phyloP scores from a whole-genome alignment of 1,140 invertebrate species.

The Achatina immaculata region DNA sequence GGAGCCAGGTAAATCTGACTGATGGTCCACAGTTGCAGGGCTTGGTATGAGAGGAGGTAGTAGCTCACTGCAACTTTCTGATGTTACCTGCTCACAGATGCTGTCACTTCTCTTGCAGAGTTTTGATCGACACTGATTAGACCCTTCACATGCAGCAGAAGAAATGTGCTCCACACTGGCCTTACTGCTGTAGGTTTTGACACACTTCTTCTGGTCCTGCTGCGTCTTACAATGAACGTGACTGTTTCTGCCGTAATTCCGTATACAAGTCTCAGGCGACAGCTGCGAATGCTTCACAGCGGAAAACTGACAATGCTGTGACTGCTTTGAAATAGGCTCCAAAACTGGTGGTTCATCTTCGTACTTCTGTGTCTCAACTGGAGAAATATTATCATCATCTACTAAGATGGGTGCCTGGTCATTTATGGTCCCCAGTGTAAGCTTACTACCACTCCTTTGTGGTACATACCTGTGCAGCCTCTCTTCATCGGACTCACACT shows the following conservation, averaged over 20 bases:
- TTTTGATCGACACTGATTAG: not conserved
- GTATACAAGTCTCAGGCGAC: not conserved
- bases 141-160: not conserved
- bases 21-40: not conserved
- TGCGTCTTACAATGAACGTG: not conserved
- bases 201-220: not conserved
- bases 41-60: conserved; percentile 29
- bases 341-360: conserved; percentile 30
- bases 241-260: conserved; percentile 3
- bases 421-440: not conserved
- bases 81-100: conserved; percentile 25
- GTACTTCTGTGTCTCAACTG: not conserved
- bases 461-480: not conserved
- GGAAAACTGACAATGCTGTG: not conserved
- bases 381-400: conserved; percentile 22
- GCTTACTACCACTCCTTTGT: not conserved
- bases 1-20: not conserved
- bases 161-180: not conserved
- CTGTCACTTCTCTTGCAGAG: not conserved
- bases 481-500: not conserved
- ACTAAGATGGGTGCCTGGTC: conserved; percentile 19
- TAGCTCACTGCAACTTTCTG: not conserved
- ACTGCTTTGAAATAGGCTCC: conserved; percentile 1
- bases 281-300: not conserved
- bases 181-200: conserved; percentile 11